Base-by-base conservation (phyloP, 2,888 invertebrate species). In the Muscina levida region DNA sequence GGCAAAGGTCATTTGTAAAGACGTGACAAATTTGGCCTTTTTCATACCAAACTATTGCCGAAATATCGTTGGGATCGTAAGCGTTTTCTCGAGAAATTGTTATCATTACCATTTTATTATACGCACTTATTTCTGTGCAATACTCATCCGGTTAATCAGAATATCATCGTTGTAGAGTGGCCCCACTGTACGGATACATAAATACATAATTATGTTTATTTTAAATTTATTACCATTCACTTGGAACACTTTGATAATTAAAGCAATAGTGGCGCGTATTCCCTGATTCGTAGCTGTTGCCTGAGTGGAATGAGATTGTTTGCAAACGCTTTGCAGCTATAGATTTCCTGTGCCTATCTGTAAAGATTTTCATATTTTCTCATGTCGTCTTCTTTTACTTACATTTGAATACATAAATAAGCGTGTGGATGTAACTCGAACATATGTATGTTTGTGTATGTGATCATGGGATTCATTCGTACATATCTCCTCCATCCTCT, bases 141-240 rank as follows among this genome's bases (percentile, higher is more conserved):
- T n/a, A n/a, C n/a, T 8, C 15, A 46, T 46, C n/a, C 48, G 53
- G 24, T 13, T 53, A 22, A 53, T 5, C 0, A 24, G 8, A 22
- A 31, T 8, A 8, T 31, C 31, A 10, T 11, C 13, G 15, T 1
- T 1, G 6, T 37, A 59, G 19, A 17, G 37, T 2, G 42, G 11
- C 0, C 42, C 62, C 22, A 42, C 62, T 62, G 62, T 62, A 39
- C 42, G 42, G 62, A 42, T 62, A 62, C 8, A 31, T 62, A 62
- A 62, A 62, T 62, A 62, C 62, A 62, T 62, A 62, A 62, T 62
- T 62, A 62, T 62, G 62, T 62, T 62, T 62, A 62, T 62, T 62
- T 62, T 62, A 62, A 62, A 62, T 62, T 62, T 62, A 62, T 62
- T 62, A 62, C 62, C 62, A 62, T 62, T 62, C 62, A 62, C 62